Conservation (phyloP, 53 echinoderm and acorn worm genomes). For the Luidia sarsii region DNA sequence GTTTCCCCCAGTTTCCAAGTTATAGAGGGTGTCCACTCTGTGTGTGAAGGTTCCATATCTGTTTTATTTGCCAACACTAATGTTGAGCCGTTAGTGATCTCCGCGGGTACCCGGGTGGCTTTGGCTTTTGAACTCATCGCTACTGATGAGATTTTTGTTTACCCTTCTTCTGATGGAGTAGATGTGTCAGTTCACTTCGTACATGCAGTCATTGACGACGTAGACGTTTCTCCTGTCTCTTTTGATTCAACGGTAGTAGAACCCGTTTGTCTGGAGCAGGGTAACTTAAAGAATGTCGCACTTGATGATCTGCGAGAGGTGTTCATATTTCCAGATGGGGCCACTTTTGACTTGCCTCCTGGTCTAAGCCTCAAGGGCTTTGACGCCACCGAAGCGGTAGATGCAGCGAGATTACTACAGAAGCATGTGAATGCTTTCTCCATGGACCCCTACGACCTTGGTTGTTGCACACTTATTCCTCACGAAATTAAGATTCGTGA, state of each 20-base stretch:
- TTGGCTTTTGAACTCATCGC: neutral
- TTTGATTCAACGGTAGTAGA: neutral
- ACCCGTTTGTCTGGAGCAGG: neutral
- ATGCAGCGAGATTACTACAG: constrained; percentile 2
- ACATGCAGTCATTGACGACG: constrained; percentile 8
- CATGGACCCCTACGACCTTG: too few species aligned
- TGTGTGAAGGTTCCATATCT: neutral
- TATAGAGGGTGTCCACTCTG: neutral
- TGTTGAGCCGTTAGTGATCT: constrained; percentile 2
- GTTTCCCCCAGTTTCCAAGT: neutral
- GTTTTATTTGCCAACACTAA: neutral
- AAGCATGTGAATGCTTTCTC: too few species aligned
- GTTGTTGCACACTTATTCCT: neutral
- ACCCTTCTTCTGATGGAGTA: neutral
- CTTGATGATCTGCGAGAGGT: neutral
- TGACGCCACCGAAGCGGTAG: constrained; percentile 6
- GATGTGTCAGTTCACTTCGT: constrained; percentile 11
- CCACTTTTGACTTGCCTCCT: constrained; percentile 21
- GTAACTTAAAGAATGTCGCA: neutral
- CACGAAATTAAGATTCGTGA: constrained; percentile 19
- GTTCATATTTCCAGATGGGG: constrained; percentile 6
- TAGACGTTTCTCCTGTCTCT: neutral
- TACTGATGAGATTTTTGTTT: constrained; percentile 4
- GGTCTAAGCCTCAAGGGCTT: constrained; percentile 8
- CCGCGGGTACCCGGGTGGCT: constrained; percentile 1